These are phyloP conservation scores for Sus scrofa DNA, from an alignment of 2,113 vertebrate genomes.

Conservation along the genomic window T2T-Sscrofa CM000819.6:76738501-76739000, in stretches of 20 bases:
- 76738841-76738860: constrained; percentile 21
- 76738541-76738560: background rate
- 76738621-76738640: background rate
- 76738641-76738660: background rate
- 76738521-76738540: background rate
- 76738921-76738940: background rate
- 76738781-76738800: constrained; percentile 45
- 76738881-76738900: constrained; percentile 48
- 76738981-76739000: constrained; percentile 56
- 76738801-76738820: background rate
- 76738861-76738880: background rate
- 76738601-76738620: background rate
- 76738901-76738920: background rate
- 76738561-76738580: background rate
- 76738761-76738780: constrained; percentile 19
- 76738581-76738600: background rate
- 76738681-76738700: background rate
- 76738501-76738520: background rate
- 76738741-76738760: too few relatives aligned
- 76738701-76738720: background rate
- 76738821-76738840: constrained; percentile 25
- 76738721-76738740: constrained; percentile 21
- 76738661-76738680: background rate
- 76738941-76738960: constrained; percentile 11
- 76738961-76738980: background rate